Evolutionary conservation across 2,797 vertebrate species (phyloP).

Genomic region (Melanotaenia maccullochi): DNA sequence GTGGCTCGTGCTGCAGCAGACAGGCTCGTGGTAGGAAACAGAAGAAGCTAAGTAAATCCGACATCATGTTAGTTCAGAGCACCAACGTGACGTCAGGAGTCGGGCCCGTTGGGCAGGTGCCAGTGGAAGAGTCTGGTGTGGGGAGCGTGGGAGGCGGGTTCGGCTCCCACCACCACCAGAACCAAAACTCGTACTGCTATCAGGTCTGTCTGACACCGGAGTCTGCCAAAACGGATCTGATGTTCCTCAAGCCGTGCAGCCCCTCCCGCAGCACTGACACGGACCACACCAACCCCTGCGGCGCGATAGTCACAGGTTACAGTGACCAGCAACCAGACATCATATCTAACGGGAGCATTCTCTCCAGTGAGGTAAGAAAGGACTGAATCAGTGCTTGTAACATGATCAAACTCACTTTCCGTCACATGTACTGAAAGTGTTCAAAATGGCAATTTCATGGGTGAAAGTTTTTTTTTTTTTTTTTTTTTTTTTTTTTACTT

Average conservation of each 20-base stretch:
- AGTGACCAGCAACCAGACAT: slow-evolving; percentile 97
- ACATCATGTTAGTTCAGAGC: slow-evolving; percentile 98
- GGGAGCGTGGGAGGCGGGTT: slow-evolving; percentile 84
- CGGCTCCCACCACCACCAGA: slow-evolving; percentile 91
- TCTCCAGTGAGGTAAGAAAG: slow-evolving; percentile 93
- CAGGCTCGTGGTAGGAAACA: slow-evolving; percentile 90
- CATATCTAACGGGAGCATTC: slow-evolving; percentile 96
- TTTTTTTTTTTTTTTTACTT: neutral
- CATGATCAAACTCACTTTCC: neutral
- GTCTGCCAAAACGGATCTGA: slow-evolving; percentile 97
- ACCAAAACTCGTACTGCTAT: slow-evolving; percentile 97
- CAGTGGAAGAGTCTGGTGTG: slow-evolving; percentile 89
- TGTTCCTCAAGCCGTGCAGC: slow-evolving; percentile 98
- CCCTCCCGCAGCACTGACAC: slow-evolving; percentile 92
- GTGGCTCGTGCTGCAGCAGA: slow-evolving; percentile 90
- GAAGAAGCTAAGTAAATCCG: slow-evolving; percentile 98
- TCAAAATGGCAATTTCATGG: slow-evolving; percentile 1
- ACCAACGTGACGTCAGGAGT: slow-evolving; percentile 85
- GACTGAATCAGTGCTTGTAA: neutral
- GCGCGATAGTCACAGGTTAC: slow-evolving; percentile 93
- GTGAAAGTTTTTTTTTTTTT: slow-evolving; percentile 20
- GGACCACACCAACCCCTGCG: slow-evolving; percentile 93
- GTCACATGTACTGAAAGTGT: neutral
- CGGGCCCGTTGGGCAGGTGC: slow-evolving; percentile 85
- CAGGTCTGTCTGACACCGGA: slow-evolving; percentile 99